Percentiles rank a stretch among this genome's conserved stretches.
Conservation (phyloP, 2,888 invertebrate species). For the Sinopyrophorus schimmeli region DNA sequence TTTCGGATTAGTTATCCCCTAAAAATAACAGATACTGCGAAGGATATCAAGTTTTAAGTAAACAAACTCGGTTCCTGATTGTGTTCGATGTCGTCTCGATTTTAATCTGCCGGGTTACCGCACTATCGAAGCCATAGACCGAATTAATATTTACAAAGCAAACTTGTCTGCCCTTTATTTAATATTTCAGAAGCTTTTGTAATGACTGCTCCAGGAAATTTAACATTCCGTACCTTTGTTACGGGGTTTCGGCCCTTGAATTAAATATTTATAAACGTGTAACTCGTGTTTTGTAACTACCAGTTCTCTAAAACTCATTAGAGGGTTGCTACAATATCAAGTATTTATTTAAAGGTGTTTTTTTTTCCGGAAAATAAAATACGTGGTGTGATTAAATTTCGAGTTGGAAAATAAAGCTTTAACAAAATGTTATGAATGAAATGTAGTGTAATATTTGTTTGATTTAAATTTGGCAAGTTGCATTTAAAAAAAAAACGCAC, state of each 20-base stretch:
- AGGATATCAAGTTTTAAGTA: conserved; percentile 1
- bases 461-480: no score
- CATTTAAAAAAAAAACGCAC: no score
- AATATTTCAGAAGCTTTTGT: conserved; percentile 23
- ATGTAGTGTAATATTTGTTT: no score
- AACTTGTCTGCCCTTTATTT: conserved; percentile 24
- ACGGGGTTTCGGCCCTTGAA: conserved; percentile 14
- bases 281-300: conserved; percentile 10
- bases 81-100: background rate
- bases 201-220: conserved; percentile 21
- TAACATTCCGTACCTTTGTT: conserved; percentile 18
- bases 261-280: conserved; percentile 17
- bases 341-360: no score
- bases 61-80: conserved; percentile 2
- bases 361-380: no score
- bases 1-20: no score
- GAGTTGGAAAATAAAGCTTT: no score
- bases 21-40: no score
- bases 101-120: background rate
- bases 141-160: conserved; percentile 28
- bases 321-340: no score
- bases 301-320: conserved; percentile 5
- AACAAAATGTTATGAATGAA: no score
- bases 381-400: no score
- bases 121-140: conserved; percentile 15